Conservation (phyloP, 2,888 invertebrate genomes). For the Ochropacha duplaris region DNA sequence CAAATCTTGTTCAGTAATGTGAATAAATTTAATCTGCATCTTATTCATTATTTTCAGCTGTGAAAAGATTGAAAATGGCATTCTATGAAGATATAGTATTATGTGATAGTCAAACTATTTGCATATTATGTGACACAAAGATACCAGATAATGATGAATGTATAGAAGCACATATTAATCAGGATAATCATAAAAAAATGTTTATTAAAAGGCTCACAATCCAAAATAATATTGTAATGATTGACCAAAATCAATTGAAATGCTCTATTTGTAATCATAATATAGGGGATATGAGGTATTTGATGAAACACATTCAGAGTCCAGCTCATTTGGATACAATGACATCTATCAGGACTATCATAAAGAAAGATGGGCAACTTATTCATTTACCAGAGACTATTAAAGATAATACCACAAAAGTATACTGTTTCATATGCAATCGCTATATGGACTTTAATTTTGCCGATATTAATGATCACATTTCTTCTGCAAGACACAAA, state of each 20-base stretch:
- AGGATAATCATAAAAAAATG: conserved; percentile 30
- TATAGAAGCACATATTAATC: conserved; percentile 39
- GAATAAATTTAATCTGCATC: no score
- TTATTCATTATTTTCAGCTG: no score
- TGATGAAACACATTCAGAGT: conserved; percentile 34
- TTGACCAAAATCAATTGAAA: conserved; percentile 13
- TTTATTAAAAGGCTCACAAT: conserved; percentile 37
- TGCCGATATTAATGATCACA: conserved; percentile 30
- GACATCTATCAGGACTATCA: conserved; percentile 24
- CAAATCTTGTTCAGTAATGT: no score
- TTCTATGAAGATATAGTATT: conserved; percentile 44
- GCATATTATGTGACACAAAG: conserved; percentile 39
- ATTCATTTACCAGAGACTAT: conserved; percentile 35
- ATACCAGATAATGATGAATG: conserved; percentile 25
- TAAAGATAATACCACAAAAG: conserved; percentile 11
- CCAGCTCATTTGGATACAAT: conserved; percentile 26
- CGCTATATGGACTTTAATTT: conserved; percentile 27
- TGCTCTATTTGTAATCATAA: conserved; percentile 40
- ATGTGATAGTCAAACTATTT: conserved; percentile 33
- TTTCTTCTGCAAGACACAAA: conserved; percentile 32
- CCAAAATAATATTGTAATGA: conserved; percentile 34
- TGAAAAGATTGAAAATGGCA: conserved; percentile 28
- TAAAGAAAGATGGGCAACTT: conserved; percentile 44
- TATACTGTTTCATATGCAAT: conserved; percentile 44
- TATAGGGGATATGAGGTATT: conserved; percentile 14